Evolutionary conservation across 2,888 invertebrate genomes (phyloP).

Genomic region (Hydriomena furcata): DNA sequence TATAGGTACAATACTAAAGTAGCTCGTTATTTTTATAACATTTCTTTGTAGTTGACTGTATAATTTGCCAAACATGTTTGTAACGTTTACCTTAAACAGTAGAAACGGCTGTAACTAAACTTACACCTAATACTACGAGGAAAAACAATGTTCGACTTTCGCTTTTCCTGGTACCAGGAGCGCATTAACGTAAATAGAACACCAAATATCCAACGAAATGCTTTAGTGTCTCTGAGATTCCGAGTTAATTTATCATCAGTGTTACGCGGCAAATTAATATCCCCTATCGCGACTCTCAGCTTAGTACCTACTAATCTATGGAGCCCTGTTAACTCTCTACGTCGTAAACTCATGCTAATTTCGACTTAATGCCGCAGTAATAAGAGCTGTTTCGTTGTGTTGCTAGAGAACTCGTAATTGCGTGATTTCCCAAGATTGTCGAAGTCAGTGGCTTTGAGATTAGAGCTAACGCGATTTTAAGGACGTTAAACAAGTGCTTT

Average conservation of each 20-base stretch:
- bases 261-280: conserved; percentile 33
- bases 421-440: conserved; percentile 45
- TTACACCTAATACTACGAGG: too few species aligned
- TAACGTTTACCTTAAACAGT: too few species aligned
- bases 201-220: conserved; percentile 6
- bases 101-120: too few species aligned
- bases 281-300: conserved; percentile 31
- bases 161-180: conserved; percentile 1
- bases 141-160: too few species aligned
- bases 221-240: conserved; percentile 18
- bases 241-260: conserved; percentile 31
- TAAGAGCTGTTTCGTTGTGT: conserved; percentile 33
- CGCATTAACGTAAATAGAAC: conserved; percentile 17
- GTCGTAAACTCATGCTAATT: conserved; percentile 16
- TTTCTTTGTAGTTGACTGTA: too few species aligned
- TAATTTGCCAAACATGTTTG: too few species aligned
- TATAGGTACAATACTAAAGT: too few species aligned
- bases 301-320: conserved; percentile 33
- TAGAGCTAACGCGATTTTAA: conserved; percentile 27
- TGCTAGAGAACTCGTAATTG: conserved; percentile 44
- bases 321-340: conserved; percentile 21
- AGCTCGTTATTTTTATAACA: too few species aligned
- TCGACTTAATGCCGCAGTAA: conserved; percentile 10
- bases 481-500: conserved; percentile 29
- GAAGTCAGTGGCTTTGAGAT: conserved; percentile 28